A percentile compares a stretch with the other conserved stretches of the same genome.
These are phyloP conservation scores for Catajapyx aquilonaris DNA, from an alignment of 1,140 invertebrate species.

Conservation along the genomic window DNA sequence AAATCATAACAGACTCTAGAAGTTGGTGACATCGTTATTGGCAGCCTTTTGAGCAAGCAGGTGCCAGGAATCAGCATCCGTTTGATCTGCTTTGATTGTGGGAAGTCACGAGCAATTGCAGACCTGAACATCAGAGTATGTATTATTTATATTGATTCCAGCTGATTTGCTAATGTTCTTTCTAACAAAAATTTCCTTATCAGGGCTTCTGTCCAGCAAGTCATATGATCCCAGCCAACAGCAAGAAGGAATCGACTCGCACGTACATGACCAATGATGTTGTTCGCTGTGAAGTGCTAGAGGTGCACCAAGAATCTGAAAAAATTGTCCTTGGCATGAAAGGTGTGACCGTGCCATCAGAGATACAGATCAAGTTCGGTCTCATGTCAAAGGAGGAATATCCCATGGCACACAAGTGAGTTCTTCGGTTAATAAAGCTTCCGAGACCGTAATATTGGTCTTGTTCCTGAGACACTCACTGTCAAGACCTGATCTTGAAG, in stretches of 20 bases:
- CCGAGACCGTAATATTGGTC: no score
- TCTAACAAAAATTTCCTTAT: no score
- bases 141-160: no score
- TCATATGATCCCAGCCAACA: slow-evolving; percentile 46
- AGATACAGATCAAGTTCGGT: slow-evolving; percentile 40
- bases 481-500: no score
- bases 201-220: slow-evolving; percentile 43
- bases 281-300: slow-evolving; percentile 67
- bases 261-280: slow-evolving; percentile 61
- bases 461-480: no score
- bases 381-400: slow-evolving; percentile 65
- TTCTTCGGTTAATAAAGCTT: no score
- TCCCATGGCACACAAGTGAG: slow-evolving; percentile 70
- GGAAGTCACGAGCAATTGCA: slow-evolving; percentile 49
- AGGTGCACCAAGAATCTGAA: slow-evolving; percentile 63
- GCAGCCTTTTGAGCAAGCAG: slow-evolving; percentile 46
- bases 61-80: slow-evolving; percentile 53
- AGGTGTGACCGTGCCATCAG: slow-evolving; percentile 36
- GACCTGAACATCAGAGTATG: slow-evolving; percentile 61
- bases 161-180: no score
- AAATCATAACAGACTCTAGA: no score
- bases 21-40: slow-evolving; percentile 65
- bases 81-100: slow-evolving; percentile 57
- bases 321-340: slow-evolving; percentile 74
- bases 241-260: slow-evolving; percentile 56